phyloP scores from a whole-genome alignment of 2,113 vertebrate genomes.

The Nicator chloris region DNA sequence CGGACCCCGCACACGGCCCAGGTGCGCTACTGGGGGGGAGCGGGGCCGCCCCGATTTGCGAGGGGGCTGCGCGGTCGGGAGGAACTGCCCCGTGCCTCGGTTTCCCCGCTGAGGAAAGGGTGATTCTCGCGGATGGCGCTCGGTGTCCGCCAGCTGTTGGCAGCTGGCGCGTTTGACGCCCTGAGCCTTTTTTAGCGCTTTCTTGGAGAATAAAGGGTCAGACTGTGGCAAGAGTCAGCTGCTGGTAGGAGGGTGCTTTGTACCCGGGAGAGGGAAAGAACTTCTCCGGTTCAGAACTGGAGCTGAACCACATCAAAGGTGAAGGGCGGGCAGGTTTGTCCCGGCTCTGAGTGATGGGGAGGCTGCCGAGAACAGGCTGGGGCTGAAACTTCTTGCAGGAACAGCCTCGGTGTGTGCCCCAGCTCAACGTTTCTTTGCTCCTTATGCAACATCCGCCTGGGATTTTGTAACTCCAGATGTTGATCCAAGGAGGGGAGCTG shows the following conservation, averaged over 20 bases:
- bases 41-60: not conserved
- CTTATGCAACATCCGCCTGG: not conserved
- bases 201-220: not conserved
- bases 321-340: not conserved
- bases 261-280: not conserved
- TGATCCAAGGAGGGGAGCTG: not conserved
- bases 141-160: not conserved
- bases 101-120: rapidly evolving
- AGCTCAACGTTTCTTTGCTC: not conserved
- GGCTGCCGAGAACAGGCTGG: not conserved
- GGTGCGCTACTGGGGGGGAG: not conserved
- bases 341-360: not conserved
- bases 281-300: not conserved
- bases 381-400: not conserved
- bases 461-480: not conserved
- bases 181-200: not conserved
- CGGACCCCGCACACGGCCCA: not conserved
- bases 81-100: not conserved
- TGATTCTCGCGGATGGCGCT: not conserved
- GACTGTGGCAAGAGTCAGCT: not conserved
- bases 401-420: not conserved
- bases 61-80: not conserved
- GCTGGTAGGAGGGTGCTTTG: not conserved
- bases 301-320: not conserved
- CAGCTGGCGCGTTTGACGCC: not conserved